Percentiles rank a stretch among this genome's conserved stretches.
phyloP scores from a whole-genome alignment of 2,113 vertebrate species.

The Oophaga pumilio region DNA sequence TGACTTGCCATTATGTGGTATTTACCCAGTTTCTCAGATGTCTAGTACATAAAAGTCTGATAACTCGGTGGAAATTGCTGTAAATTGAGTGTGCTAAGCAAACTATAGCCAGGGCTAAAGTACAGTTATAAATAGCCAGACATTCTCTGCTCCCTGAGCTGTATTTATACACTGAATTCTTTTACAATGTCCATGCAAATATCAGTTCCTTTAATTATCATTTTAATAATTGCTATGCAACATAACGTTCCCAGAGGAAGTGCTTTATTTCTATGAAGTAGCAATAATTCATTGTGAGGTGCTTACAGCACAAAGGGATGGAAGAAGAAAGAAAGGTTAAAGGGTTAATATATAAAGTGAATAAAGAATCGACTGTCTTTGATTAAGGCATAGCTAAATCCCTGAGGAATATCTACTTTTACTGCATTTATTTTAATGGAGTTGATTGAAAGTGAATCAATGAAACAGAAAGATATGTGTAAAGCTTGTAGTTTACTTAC shows the following conservation, averaged over 20 bases:
- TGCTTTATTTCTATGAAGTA: conserved; percentile 35
- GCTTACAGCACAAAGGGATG: conserved; percentile 2
- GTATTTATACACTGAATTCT: conserved; percentile 17
- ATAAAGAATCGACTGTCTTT: neutral
- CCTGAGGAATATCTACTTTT: conserved; percentile 37
- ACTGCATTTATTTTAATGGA: conserved; percentile 16
- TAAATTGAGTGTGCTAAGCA: conserved; percentile 44
- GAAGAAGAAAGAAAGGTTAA: conserved; percentile 25
- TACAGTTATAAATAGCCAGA: conserved; percentile 48
- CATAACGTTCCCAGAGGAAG: conserved; percentile 35
- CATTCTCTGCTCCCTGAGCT: conserved; percentile 26
- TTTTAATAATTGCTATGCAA: conserved; percentile 53
- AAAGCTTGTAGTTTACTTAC: neutral
- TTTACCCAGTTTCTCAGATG: conserved; percentile 26
- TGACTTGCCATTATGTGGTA: conserved; percentile 59
- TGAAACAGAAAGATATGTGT: neutral
- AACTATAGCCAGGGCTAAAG: conserved; percentile 5
- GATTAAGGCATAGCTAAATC: conserved; percentile 44
- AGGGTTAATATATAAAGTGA: conserved; percentile 52
- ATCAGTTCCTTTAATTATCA: conserved; percentile 51
- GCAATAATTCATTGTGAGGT: conserved; percentile 41
- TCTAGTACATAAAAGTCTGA: neutral
- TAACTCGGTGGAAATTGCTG: conserved; percentile 26
- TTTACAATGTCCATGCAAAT: conserved; percentile 50
- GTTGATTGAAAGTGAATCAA: neutral